Conservation (phyloP, 2,888 invertebrate genomes). For the Xestoiulus laeticollis region DNA sequence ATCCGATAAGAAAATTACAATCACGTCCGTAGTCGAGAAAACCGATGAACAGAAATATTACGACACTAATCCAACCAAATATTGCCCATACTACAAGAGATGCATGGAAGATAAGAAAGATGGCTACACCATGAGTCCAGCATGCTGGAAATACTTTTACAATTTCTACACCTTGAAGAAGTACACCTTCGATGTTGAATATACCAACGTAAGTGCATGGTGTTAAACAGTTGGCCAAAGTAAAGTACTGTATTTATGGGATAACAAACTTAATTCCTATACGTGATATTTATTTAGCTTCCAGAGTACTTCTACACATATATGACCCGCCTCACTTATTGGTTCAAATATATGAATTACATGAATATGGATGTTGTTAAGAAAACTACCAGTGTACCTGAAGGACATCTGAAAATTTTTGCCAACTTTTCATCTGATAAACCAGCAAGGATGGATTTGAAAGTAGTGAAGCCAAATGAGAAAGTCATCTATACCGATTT, state of each 20-base stretch:
- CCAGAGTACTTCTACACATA: constrained; percentile 50
- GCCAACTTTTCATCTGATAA: constrained; percentile 52
- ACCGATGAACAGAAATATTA: constrained; percentile 54
- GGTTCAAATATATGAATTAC: not conserved
- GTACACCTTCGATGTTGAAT: constrained; percentile 54
- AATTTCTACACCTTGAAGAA: constrained; percentile 53
- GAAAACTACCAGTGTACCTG: not conserved
- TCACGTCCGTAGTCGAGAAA: constrained; percentile 48
- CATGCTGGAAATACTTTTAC: constrained; percentile 50
- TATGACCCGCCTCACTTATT: not conserved
- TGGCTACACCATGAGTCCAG: constrained; percentile 46
- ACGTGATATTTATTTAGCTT: not conserved
- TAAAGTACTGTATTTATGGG: too few species aligned
- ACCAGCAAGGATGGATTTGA: constrained; percentile 55
- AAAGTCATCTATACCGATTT: constrained; percentile 56
- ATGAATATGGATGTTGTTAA: not conserved
- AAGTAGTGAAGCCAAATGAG: constrained; percentile 54
- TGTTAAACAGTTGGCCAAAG: not conserved
- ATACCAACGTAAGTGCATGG: constrained; percentile 52
- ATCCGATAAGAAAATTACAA: constrained; percentile 46
- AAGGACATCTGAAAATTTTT: constrained; percentile 48
- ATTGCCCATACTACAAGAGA: not conserved
- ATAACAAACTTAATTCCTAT: not conserved
- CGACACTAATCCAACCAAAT: not conserved
- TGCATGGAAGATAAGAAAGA: constrained; percentile 52